Evolutionary conservation across 2,888 invertebrate species (phyloP).

Genomic region (Scaptomyza cyrtandrae): DNA sequence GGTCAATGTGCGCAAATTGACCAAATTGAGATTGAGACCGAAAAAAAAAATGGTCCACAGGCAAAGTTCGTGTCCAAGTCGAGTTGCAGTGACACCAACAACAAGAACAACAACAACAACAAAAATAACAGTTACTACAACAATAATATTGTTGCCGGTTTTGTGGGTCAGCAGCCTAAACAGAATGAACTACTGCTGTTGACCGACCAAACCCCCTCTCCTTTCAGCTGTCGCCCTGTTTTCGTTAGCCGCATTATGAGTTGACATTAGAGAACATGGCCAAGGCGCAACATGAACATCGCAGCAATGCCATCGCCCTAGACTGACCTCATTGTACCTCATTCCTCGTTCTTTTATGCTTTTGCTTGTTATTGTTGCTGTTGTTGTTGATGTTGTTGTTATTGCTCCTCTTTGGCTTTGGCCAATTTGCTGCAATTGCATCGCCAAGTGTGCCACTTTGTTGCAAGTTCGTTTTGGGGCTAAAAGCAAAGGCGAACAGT

Average conservation of each 20-base stretch:
- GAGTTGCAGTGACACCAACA: conserved; percentile 61
- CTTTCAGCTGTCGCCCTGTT: not conserved
- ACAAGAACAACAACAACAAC: conserved; percentile 53
- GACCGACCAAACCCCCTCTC: not conserved
- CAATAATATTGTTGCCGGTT: conserved; percentile 31
- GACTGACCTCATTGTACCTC: conserved; percentile 72
- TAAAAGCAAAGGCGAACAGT: conserved; percentile 17
- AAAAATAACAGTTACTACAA: conserved; percentile 8
- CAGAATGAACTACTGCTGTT: conserved; percentile 20
- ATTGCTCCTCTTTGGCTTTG: conserved; percentile 51
- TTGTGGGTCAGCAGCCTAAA: conserved; percentile 63
- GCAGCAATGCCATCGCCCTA: conserved; percentile 72
- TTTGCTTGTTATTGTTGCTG: conserved; percentile 10
- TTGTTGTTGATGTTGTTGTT: conserved; percentile 19
- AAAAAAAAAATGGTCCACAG: conserved; percentile 34
- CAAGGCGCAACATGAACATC: conserved; percentile 63
- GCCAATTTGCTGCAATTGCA: conserved; percentile 78
- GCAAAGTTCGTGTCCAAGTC: conserved; percentile 67
- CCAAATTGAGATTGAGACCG: conserved; percentile 54
- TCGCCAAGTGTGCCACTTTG: conserved; percentile 73
- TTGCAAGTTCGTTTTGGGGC: conserved; percentile 45
- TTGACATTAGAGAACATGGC: conserved; percentile 80
- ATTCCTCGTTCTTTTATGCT: conserved; percentile 2
- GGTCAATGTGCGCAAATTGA: conserved; percentile 56
- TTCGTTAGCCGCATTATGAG: conserved; percentile 68